phyloP scores from a whole-genome alignment of 1,140 invertebrate species.

The Ladona fulva region DNA sequence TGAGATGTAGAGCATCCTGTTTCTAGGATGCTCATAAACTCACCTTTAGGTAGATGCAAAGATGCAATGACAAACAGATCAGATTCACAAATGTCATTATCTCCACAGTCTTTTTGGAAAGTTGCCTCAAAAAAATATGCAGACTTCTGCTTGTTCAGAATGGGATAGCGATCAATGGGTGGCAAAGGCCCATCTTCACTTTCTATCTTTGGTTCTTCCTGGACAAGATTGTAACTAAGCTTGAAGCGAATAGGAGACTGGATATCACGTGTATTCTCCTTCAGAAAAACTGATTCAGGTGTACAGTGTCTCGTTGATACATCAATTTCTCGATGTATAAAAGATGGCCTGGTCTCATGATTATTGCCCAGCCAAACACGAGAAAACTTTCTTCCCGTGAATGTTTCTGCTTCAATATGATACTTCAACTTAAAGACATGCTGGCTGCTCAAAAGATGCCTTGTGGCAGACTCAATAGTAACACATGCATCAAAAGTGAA shows the following conservation, averaged over 20 bases:
- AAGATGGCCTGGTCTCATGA: conserved; percentile 34
- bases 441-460: conserved; percentile 29
- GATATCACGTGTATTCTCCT: conserved; percentile 73
- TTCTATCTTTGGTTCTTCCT: conserved; percentile 51
- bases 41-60: conserved; percentile 47
- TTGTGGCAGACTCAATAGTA: conserved; percentile 48
- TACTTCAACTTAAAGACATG: conserved; percentile 54
- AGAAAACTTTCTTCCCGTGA: conserved; percentile 68
- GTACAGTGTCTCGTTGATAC: conserved; percentile 35
- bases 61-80: conserved; percentile 61
- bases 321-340: conserved; percentile 31
- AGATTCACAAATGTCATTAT: conserved; percentile 82
- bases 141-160: conserved; percentile 79
- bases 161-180: conserved; percentile 70
- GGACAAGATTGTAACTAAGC: conserved; percentile 70
- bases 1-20: too few relatives aligned
- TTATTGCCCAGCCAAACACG: conserved; percentile 62
- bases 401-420: conserved; percentile 76
- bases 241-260: conserved; percentile 77
- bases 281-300: conserved; percentile 18
- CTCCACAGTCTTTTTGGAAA: conserved; percentile 89
- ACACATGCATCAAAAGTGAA: conserved; percentile 85
- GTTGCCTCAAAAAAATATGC: conserved; percentile 70
- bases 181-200: conserved; percentile 47
- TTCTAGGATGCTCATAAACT: conserved; percentile 15